Evolutionary conservation across 2,888 invertebrate species (phyloP), one percentile per base, ranked within the genome.

Genomic region (Sinotaia quadrata): DNA sequence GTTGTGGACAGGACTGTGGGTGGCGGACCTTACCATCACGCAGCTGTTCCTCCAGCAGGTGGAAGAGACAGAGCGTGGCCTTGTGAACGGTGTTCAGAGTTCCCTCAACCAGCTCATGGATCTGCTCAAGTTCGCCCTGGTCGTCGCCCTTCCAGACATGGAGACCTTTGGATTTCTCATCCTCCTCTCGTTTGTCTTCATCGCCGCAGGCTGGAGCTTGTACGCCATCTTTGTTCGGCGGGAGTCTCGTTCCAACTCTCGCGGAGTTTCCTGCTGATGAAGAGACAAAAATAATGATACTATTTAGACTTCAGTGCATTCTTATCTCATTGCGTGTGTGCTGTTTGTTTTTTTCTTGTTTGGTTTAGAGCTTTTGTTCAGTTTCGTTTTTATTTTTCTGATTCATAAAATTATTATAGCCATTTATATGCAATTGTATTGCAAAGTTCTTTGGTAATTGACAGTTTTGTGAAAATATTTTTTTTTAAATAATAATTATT

Each of bases 11-110:
- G 90, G 90, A 27, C 79, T 91, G 44, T 91, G 90, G 91, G 84
- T 90, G 67, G 87, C 89, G 2, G 91, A 91, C 78, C 78, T 91
- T 68, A 87, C 89, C 3, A 89, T 91, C 21, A 90, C 88, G 15
- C 91, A 91, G 81, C 81, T 90, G 24, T 85, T 90, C 69, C 88
- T 90, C 78, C 90, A 90, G 80, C 81, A 81, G 18, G 89, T 90
- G 3, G 78, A 74, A 4, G 89, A 90, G 68, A 73, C 78, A 2
- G 87, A 90, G 73, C 84, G 90, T 29, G 90, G 90, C 12, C 84
- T 87, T 5, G 87, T 91, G 21, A 88, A 88, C 72, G 90, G 90
- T 4, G 90, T 91, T 4, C 91, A 91, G 77, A 86, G 83, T 61
- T 89, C 90, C 1, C 78, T 91, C 21, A 90, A 90, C 80, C 88